phyloP scores from a whole-genome alignment of 2,888 invertebrate genomes.

The Microctonus hyperodae region DNA sequence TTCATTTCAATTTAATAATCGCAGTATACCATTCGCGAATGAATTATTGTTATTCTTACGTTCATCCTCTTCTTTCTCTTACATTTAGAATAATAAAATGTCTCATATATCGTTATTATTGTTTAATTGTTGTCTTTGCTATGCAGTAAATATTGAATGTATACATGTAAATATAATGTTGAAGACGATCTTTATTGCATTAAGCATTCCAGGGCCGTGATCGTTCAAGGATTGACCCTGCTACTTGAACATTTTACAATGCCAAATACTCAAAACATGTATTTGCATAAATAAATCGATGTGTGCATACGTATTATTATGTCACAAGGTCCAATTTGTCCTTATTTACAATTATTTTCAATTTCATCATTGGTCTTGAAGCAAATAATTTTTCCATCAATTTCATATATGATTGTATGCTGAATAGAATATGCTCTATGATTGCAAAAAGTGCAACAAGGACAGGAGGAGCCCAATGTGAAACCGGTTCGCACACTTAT shows the following conservation, averaged over 20 bases:
- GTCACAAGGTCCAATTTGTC: not conserved
- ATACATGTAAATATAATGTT: not conserved
- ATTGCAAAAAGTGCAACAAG: not conserved
- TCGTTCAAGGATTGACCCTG: slow-evolving; percentile 40
- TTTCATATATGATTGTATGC: not conserved
- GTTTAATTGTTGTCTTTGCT: not conserved
- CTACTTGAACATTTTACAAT: slow-evolving; percentile 7
- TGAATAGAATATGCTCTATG: too few species aligned
- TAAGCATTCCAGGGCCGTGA: slow-evolving; percentile 42
- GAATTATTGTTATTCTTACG: not conserved
- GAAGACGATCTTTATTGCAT: slow-evolving; percentile 35
- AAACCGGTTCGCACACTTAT: not conserved
- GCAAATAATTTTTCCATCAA: not conserved
- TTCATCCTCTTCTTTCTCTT: not conserved
- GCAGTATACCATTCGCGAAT: not conserved
- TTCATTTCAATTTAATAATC: not conserved
- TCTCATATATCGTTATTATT: not conserved
- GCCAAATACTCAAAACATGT: not conserved
- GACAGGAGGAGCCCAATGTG: not conserved
- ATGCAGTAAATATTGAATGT: not conserved
- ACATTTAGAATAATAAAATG: not conserved
- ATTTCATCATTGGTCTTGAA: not conserved
- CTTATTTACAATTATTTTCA: not conserved
- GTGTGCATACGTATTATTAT: not conserved
- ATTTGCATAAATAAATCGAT: too few species aligned